Evolutionary conservation across 1,140 invertebrate species (phyloP), one percentile per base, ranked within the genome.

Genomic region (Adoxophyes honmai): DNA sequence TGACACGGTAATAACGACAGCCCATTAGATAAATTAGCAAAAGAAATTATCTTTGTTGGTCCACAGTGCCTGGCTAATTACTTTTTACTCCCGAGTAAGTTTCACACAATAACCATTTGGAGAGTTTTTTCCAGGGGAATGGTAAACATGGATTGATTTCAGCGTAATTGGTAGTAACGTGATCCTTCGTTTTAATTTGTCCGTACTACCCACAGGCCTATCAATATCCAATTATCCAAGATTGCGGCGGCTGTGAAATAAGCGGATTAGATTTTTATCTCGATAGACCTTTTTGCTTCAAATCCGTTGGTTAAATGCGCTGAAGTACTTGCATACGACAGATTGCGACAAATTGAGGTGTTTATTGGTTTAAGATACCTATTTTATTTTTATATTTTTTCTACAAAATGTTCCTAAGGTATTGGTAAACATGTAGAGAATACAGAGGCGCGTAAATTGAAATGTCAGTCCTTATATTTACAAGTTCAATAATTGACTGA

Each of bases 11-110:
- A 33, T 48, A 28, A 18, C 42, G 42, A 48, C 42, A 48, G 42
- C 16, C 42, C 18, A 11, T 33, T 48, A 48, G 42, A 48, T 33
- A 48, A 48, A 48, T 48, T 48, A 48, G 42, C 28, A 48, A 48
- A 48, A 48, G 21, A 48, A 38, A 48, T 48, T 48, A 48, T 28
- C 42, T 48, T 21, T 48, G 42, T 48, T 48, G 21, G 16, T 48
- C 4, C 10, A 48, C 42, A 48, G 21, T 11, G 42, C 10, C 18
- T 11, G 42, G 9, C 16, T 48, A 48, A 48, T 33, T 48, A 48
- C 42, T 48, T 48, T 38, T 48, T 48, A 48, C 13, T 33, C 28
- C 11, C 21, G 11, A 48, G 10, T 28, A 33, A 38, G 21, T 16
- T 21, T 11, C 34, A 9, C 1, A 36, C 42, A 28, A 28, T 18